Evolutionary conservation across 1,140 invertebrate genomes (phyloP).

Genomic region (Sarcophaga peregrina): DNA sequence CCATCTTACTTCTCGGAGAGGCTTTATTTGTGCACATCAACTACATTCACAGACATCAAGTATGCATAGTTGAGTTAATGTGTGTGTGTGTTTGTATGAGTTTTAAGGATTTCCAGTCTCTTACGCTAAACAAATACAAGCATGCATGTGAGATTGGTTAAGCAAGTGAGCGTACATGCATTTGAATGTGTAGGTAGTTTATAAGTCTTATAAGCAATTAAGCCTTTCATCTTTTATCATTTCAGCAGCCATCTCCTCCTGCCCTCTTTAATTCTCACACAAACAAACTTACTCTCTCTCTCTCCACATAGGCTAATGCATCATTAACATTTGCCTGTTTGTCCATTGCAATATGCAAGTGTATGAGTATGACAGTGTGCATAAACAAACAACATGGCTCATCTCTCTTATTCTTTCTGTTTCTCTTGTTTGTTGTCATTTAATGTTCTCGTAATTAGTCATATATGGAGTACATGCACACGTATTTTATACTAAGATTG

Average conservation of each 20-base stretch:
- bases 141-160: background rate
- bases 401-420: background rate
- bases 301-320: conserved; percentile 16
- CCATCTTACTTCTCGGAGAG: background rate
- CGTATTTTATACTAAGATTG: conserved; percentile 2
- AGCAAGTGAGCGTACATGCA: background rate
- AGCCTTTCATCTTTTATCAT: conserved; percentile 40
- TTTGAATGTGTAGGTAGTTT: background rate
- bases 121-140: conserved; percentile 29
- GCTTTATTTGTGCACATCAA: background rate
- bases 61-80: too few species aligned
- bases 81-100: background rate
- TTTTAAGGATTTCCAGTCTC: conserved; percentile 40
- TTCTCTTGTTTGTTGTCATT: conserved; percentile 35
- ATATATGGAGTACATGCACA: background rate
- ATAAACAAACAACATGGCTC: background rate
- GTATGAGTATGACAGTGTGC: background rate
- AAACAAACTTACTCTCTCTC: background rate
- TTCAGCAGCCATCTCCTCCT: background rate
- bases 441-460: conserved; percentile 40
- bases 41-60: background rate
- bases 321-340: conserved; percentile 31
- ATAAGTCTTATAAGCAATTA: conserved; percentile 34
- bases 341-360: background rate
- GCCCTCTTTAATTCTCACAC: background rate